A percentile compares a stretch with the other conserved stretches of the same genome.
Conservation (phyloP, 2,113 vertebrate species). For the Takifugu flavidus region DNA sequence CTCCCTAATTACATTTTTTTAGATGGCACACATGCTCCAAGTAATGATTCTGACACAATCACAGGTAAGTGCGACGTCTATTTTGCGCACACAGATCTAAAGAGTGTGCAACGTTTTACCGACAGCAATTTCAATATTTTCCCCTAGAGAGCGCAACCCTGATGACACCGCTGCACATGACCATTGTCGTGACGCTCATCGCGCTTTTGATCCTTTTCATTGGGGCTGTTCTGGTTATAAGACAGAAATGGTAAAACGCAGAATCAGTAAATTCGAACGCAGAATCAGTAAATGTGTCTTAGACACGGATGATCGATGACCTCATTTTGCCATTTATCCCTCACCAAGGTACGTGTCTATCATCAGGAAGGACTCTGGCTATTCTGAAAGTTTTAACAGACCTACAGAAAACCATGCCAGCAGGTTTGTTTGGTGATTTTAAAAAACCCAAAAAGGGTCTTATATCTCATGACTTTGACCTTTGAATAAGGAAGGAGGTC, state of each 20-base stretch:
- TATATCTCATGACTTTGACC: not conserved
- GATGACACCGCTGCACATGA: rapidly evolving
- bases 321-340: no score
- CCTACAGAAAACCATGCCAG: slow-evolving; percentile 14
- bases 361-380: slow-evolving; percentile 37
- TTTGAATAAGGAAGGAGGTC: no score
- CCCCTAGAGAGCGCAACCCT: rapidly evolving
- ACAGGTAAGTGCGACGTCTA: not conserved
- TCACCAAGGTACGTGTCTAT: slow-evolving; percentile 31
- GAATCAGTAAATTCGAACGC: no score
- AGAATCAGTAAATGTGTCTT: no score
- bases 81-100: not conserved
- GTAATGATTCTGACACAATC: rapidly evolving
- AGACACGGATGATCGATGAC: no score
- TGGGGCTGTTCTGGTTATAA: not conserved
- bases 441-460: not conserved
- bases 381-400: slow-evolving; percentile 56
- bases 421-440: slow-evolving; percentile 39
- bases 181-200: no score
- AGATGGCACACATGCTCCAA: rapidly evolving
- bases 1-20: not conserved
- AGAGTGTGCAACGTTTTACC: not conserved
- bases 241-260: no score
- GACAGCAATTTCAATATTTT: not conserved
- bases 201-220: slow-evolving; percentile 10